Evolutionary conservation across 2,888 invertebrate species (phyloP), one percentile per base, ranked within the genome.

Genomic region (Harpalus rubripes): DNA sequence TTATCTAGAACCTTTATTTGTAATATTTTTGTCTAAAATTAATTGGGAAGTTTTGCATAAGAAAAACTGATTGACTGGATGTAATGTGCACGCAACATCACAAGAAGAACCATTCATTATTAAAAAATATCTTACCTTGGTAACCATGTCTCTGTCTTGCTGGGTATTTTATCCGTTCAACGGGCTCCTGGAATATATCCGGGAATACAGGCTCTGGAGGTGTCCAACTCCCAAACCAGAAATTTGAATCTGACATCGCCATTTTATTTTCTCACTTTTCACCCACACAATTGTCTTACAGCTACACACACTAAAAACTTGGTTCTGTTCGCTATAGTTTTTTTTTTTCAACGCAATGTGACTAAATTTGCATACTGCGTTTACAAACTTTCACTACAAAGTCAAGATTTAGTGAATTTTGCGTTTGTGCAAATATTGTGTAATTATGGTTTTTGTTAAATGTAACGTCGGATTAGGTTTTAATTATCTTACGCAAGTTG

Each of bases 181-280:
- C 56, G n/a, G 68, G 81, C 22, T 68, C 68, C 22, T 18, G 44
- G 15, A 81, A 81, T 65, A 68, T 52, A 8, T 52, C 56, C 22
- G 65, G 44, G 22, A 81, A 81, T 18, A 44, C 2, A n/a, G 63
- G 63, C 15, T 22, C 26, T 3, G 74, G 39, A 7, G 74, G 82
- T n/a, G 74, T 10, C 82, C 82, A 83, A 41, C 15, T 74, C n/a
- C 74, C 16, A 56, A 83, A 83, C 82, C 82, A 83, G 7, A 63
- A 44, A 63, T 68, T 65, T 26, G 18, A 18, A 5, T 56, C 16
- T 12, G 81, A 22, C 44, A 22, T 3, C 3, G 78, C 78, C 78
- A 56, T 56, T n/a, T 22, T 32, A 32, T 32, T 32, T 81, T 18
- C 41, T 15, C 63, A 78, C 79, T 18, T 1, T 16, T 12, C 12